phyloP scores from a whole-genome alignment of 2,888 invertebrate species.

The Philaethria dido region DNA sequence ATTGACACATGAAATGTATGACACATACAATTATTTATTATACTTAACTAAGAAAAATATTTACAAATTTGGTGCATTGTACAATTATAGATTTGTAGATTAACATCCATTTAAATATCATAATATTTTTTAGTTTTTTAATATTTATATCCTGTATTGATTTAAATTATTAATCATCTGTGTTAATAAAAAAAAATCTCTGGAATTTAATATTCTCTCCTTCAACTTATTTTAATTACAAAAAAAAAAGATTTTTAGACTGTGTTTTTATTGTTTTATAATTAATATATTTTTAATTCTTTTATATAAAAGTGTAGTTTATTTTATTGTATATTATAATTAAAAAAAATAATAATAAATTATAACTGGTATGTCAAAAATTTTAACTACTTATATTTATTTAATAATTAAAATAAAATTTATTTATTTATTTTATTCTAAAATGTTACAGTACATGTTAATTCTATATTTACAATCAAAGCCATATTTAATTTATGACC shows the following conservation, averaged over 20 bases:
- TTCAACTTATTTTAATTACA: neutral
- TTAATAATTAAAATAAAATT: slow-evolving; percentile 32
- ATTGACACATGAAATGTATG: slow-evolving; percentile 45
- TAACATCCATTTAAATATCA: neutral
- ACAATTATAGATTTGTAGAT: slow-evolving; percentile 25
- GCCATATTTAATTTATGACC: neutral
- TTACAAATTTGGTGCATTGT: slow-evolving; percentile 43
- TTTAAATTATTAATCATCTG: neutral
- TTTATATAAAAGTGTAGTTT: neutral
- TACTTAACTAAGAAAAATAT: slow-evolving; percentile 37
- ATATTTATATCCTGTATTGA: neutral
- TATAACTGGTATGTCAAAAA: neutral
- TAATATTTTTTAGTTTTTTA: neutral
- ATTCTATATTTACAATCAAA: slow-evolving; percentile 15
- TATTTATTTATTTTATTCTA: slow-evolving; percentile 4
- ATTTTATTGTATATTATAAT: no score
- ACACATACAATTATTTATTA: slow-evolving; percentile 37
- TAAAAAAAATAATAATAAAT: neutral
- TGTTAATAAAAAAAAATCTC: no score
- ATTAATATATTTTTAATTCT: neutral
- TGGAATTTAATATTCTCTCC: no score
- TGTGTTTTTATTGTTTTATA: no score
- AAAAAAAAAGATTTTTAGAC: neutral
- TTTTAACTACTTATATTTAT: slow-evolving; percentile 17
- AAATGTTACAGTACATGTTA: slow-evolving; percentile 9